These are phyloP conservation scores for Poecilia wingei DNA, from an alignment of 2,797 vertebrate genomes.

Conservation along the genomic window DNA sequence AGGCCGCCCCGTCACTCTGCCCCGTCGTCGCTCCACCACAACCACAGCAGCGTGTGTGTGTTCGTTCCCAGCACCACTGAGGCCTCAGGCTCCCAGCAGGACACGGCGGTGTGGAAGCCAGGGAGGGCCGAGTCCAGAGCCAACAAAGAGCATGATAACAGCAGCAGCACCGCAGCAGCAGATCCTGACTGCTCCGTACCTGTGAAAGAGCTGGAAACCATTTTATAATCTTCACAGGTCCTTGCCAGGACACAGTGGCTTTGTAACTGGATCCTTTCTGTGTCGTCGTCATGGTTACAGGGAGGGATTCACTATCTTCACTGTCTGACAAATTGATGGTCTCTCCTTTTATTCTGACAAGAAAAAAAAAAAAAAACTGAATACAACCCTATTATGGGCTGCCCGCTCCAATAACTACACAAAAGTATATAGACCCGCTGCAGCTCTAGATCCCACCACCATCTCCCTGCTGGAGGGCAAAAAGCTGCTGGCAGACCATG, in stretches of 20 bases:
- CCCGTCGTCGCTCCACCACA: slow-evolving; percentile 42
- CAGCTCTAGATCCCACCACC: no score
- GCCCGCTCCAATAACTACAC: no score
- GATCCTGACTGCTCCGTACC: slow-evolving; percentile 54
- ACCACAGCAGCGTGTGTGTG: slow-evolving; percentile 59
- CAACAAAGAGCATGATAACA: slow-evolving; percentile 22
- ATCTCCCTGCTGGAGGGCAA: no score
- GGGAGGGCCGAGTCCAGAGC: slow-evolving; percentile 30
- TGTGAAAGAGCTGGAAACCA: slow-evolving; percentile 78
- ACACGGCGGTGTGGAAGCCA: slow-evolving; percentile 26
- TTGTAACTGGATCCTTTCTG: not conserved
- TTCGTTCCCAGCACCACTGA: slow-evolving; percentile 51
- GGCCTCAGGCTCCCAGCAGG: slow-evolving; percentile 38
- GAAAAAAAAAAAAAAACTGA: no score
- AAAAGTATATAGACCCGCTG: no score
- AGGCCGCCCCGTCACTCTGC: slow-evolving; percentile 45
- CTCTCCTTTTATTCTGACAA: no score
- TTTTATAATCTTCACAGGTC: slow-evolving; percentile 58
- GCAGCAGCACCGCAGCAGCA: slow-evolving; percentile 32
- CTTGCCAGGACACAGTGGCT: not conserved
- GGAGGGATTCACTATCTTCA: no score
- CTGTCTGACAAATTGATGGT: no score
- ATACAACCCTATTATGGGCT: no score
- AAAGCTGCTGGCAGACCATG: no score
- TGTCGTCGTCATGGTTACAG: no score